phyloP scores from a whole-genome alignment of 2,888 invertebrate genomes.

The Drosophila neotestacea region DNA sequence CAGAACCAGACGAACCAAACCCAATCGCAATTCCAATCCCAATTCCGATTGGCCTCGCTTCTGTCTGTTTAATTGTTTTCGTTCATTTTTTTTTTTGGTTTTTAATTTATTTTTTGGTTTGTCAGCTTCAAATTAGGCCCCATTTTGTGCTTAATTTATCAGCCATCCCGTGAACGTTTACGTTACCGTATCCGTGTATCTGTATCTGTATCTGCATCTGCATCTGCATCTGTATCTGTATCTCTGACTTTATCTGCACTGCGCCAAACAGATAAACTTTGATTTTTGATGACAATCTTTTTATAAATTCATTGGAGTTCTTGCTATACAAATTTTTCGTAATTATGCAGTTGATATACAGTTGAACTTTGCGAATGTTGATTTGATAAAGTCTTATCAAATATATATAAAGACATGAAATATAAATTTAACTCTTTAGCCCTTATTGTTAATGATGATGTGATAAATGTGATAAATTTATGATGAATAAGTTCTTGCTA shows the following conservation, averaged over 20 bases:
- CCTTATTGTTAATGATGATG: too few species aligned
- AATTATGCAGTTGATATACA: neutral
- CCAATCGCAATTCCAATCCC: constrained; percentile 22
- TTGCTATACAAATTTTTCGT: too few species aligned
- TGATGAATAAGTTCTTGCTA: too few species aligned
- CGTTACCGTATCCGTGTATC: constrained; percentile 2
- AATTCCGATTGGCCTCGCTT: constrained; percentile 26
- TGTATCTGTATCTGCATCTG: constrained; percentile 21
- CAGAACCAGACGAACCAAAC: constrained; percentile 22
- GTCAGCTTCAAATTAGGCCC: constrained; percentile 39
- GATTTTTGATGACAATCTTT: constrained; percentile 1
- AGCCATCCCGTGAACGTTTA: constrained; percentile 21
- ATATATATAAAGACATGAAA: neutral
- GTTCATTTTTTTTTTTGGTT: constrained; percentile 3
- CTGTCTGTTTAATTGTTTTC: constrained; percentile 43
- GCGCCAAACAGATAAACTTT: constrained; percentile 26
- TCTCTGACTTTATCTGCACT: constrained; percentile 25
- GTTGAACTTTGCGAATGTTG: neutral
- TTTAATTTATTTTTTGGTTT: constrained; percentile 10
- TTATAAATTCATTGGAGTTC: neutral
- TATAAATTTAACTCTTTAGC: neutral
- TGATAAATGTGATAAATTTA: too few species aligned
- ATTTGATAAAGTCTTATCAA: too few species aligned
- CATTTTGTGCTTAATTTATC: constrained; percentile 48
- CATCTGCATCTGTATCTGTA: constrained; percentile 25